These are phyloP conservation scores for Caenorhabditis sp. DNA, from an alignment of 2,888 invertebrate species.

Conservation along the genomic window DNA sequence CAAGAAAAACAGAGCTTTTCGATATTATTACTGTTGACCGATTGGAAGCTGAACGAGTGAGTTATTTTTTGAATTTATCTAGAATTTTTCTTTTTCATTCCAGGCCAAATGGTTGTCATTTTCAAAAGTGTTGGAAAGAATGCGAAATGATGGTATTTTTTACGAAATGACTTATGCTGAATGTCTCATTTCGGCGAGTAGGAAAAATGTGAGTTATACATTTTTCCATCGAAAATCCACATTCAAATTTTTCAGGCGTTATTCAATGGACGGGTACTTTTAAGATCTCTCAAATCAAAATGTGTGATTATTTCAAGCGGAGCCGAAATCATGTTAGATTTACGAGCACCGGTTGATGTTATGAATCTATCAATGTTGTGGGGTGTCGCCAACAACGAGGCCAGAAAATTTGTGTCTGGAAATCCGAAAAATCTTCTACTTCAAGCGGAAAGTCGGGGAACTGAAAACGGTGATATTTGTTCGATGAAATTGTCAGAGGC, in stretches of 20 bases:
- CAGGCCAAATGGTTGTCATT: constrained; percentile 39
- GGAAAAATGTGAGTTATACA: constrained; percentile 39
- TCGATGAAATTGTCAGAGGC: constrained; percentile 34
- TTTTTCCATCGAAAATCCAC: neutral
- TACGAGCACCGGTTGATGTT: constrained; percentile 69
- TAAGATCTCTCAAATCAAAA: constrained; percentile 43
- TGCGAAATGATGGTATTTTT: constrained; percentile 46
- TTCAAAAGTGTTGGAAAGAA: constrained; percentile 45
- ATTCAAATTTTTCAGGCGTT: constrained; percentile 27
- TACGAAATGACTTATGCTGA: constrained; percentile 48
- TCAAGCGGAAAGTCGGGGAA: constrained; percentile 61
- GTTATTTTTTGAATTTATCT: neutral
- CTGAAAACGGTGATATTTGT: constrained; percentile 62
- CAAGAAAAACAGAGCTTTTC: constrained; percentile 65
- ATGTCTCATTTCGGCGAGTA: constrained; percentile 22
- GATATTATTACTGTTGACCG: constrained; percentile 59
- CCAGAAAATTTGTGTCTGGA: constrained; percentile 59
- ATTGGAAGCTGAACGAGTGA: constrained; percentile 37
- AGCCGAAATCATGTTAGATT: constrained; percentile 55
- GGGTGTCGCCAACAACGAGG: constrained; percentile 48
- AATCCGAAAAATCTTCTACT: constrained; percentile 58
- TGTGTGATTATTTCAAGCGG: constrained; percentile 61
- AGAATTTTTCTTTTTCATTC: constrained; percentile 2
- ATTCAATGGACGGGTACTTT: constrained; percentile 55
- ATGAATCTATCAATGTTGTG: constrained; percentile 67